Percentiles rank a stretch among this genome's conserved stretches.
Evolutionary conservation across 2,113 vertebrate species (phyloP).

Genomic region (Nibea albiflora): DNA sequence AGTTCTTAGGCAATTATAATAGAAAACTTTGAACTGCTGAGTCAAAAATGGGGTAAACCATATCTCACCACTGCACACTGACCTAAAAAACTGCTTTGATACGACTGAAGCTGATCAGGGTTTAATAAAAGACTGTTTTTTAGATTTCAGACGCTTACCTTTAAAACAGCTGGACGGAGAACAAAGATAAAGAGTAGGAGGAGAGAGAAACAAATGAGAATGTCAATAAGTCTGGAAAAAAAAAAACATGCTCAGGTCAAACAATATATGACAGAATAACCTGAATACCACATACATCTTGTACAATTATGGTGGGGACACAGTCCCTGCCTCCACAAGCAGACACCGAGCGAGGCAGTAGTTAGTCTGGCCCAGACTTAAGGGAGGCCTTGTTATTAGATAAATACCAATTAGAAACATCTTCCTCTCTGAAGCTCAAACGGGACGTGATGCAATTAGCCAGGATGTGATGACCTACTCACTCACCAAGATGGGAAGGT

Average conservation of each 20-base stretch:
- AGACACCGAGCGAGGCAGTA: conserved; percentile 12
- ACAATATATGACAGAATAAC: conserved; percentile 37
- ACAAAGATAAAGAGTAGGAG: conserved; percentile 34
- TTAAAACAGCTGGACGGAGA: conserved; percentile 77
- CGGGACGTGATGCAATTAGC: conserved; percentile 73
- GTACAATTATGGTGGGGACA: conserved; percentile 35
- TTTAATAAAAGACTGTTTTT: conserved; percentile 22
- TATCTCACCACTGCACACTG: conserved; percentile 65
- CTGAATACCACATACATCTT: conserved; percentile 37
- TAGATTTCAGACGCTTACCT: conserved; percentile 77
- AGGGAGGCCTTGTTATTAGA: conserved; percentile 72
- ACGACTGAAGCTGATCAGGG: conserved; percentile 26
- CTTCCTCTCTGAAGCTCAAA: conserved; percentile 60
- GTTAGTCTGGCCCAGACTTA: conserved; percentile 57
- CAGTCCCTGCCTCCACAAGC: conserved; percentile 24
- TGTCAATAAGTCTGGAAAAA: conserved; percentile 24
- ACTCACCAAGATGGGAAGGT: conserved; percentile 56
- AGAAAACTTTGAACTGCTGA: conserved; percentile 34
- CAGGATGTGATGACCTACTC: conserved; percentile 66
- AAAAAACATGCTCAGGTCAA: conserved; percentile 17
- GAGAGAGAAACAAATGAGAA: conserved; percentile 64
- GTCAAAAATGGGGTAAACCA: conserved; percentile 37
- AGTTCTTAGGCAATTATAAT: conserved; percentile 35
- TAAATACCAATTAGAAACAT: conserved; percentile 73
- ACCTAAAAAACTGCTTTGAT: conserved; percentile 24